phyloP scores from a whole-genome alignment of 2,113 vertebrate species.

The Heterochromis multidens region DNA sequence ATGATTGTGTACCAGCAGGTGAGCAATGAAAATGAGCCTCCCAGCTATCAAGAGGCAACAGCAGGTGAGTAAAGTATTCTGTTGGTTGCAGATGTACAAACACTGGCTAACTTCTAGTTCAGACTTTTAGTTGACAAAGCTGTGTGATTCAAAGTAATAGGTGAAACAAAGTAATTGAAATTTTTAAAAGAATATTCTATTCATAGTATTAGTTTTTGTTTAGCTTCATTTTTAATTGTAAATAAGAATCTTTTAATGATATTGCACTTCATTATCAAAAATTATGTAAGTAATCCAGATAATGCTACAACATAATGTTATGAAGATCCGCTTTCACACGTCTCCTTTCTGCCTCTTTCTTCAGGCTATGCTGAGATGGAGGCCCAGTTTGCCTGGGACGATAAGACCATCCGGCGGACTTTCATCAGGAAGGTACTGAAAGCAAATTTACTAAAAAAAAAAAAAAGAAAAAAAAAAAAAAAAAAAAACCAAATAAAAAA shows the following conservation, averaged over 20 bases:
- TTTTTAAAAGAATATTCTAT: no score
- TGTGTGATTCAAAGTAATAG: neutral
- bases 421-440: conserved; percentile 90
- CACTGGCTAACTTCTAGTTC: neutral
- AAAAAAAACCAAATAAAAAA: neutral
- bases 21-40: conserved; percentile 71
- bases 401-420: conserved; percentile 82
- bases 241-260: neutral
- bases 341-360: neutral
- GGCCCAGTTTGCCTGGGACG: conserved; percentile 87
- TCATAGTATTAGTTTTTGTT: neutral
- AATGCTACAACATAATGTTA: neutral
- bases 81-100: neutral
- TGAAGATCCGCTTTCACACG: neutral
- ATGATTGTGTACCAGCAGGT: conserved; percentile 72
- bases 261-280: neutral
- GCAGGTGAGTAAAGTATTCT: conserved; percentile 69
- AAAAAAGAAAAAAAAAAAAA: neutral
- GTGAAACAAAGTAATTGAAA: neutral
- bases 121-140: neutral
- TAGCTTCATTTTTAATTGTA: neutral
- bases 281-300: neutral
- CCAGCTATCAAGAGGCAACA: conserved; percentile 83
- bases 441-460: neutral
- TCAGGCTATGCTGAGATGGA: conserved; percentile 80